A percentile compares a stretch with the other conserved stretches of the same genome.
These are phyloP conservation scores for Platorchestia sp. DNA, from an alignment of 1,140 invertebrate species.

Conservation along the genomic window DNA sequence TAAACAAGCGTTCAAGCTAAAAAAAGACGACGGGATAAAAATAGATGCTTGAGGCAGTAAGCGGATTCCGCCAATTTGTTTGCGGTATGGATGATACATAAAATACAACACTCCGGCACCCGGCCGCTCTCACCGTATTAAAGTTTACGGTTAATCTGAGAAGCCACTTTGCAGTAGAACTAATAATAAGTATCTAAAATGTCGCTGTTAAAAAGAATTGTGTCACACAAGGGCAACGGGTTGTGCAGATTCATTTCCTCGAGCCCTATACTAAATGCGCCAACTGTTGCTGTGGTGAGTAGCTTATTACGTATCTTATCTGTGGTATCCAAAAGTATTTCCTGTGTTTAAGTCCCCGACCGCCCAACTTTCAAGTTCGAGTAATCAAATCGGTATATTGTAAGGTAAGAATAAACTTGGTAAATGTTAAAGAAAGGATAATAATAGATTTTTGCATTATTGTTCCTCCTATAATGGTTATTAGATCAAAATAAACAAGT, in stretches of 20 bases:
- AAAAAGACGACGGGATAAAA: too few relatives aligned
- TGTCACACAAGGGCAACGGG: neutral
- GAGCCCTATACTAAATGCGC: neutral
- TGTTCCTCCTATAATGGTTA: neutral
- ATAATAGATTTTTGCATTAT: too few relatives aligned
- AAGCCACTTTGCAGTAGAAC: neutral
- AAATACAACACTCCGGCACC: too few relatives aligned
- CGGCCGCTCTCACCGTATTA: too few relatives aligned
- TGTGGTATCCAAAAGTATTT: neutral
- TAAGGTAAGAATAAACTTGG: neutral
- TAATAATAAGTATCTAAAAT: neutral
- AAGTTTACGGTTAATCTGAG: neutral
- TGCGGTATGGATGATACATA: too few relatives aligned
- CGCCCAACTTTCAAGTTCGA: neutral
- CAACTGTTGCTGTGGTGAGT: slow-evolving; percentile 33
- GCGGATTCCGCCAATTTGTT: too few relatives aligned
- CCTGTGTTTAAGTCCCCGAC: neutral
- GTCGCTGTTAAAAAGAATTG: neutral
- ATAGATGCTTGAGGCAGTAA: too few relatives aligned
- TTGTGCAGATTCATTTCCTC: neutral
- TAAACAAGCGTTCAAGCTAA: too few relatives aligned
- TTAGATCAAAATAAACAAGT: too few relatives aligned
- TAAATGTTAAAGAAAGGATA: too few relatives aligned
- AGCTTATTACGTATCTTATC: neutral
- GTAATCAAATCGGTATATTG: neutral